A percentile compares a stretch with the other conserved stretches of the same genome.
These are phyloP conservation scores for Ischnura elegans DNA, from an alignment of 2,888 invertebrate genomes.

Conservation along the genomic window DNA sequence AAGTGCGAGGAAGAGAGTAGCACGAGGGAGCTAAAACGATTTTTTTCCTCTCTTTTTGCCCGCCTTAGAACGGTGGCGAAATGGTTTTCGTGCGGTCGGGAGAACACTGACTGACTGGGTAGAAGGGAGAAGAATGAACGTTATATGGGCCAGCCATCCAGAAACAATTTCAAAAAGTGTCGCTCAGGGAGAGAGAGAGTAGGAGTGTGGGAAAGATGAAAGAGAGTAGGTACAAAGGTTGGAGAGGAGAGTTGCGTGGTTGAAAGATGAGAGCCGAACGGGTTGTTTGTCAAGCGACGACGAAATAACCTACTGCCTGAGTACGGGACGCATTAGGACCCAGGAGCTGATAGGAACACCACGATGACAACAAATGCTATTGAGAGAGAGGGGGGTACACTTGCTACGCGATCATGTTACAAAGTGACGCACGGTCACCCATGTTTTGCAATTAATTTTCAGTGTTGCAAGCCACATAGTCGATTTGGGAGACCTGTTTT, in stretches of 20 bases:
- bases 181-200: neutral
- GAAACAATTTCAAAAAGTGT: conserved; percentile 34
- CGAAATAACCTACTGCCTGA: neutral
- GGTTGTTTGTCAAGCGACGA: neutral
- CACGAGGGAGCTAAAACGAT: neutral
- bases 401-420: too few relatives aligned
- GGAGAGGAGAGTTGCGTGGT: neutral
- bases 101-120: too few relatives aligned
- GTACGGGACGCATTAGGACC: neutral
- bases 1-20: neutral
- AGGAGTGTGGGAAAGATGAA: neutral
- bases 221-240: neutral
- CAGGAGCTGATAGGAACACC: neutral
- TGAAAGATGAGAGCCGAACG: neutral
- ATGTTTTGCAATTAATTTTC: too few relatives aligned
- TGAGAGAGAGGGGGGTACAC: neutral
- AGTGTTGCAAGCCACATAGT: too few relatives aligned
- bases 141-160: neutral
- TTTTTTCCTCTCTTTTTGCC: neutral
- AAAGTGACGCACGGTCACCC: too few relatives aligned
- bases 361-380: neutral
- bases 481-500: too few relatives aligned
- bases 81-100: neutral
- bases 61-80: neutral
- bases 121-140: neutral